A percentile compares a stretch with the other conserved stretches of the same genome.
These are phyloP conservation scores for Philhelius pedissequus DNA, from an alignment of 2,888 invertebrate species.

Conservation along the genomic window DNA sequence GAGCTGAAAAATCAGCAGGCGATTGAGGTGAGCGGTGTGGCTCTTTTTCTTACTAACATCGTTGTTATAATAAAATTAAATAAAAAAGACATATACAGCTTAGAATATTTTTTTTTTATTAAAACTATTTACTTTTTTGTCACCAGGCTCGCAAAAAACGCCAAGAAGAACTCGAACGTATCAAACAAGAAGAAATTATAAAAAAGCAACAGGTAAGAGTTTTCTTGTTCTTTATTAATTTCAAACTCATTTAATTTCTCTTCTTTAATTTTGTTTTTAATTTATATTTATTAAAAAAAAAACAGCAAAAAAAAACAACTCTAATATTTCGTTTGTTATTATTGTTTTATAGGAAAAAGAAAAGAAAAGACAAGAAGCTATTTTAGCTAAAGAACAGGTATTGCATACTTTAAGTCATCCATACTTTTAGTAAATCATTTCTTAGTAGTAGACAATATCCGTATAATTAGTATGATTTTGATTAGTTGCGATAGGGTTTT, in stretches of 20 bases:
- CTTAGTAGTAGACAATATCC: conserved; percentile 49
- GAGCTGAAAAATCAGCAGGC: conserved; percentile 91
- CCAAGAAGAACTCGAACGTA: conserved; percentile 91
- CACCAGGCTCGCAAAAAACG: conserved; percentile 90
- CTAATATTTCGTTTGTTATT: conserved; percentile 68
- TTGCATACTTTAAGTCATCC: conserved; percentile 72
- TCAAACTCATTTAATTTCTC: conserved; percentile 11
- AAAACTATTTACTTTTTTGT: not conserved
- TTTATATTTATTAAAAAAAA: not conserved
- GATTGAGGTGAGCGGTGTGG: conserved; percentile 85
- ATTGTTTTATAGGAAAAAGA: conserved; percentile 89
- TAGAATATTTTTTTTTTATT: not conserved
- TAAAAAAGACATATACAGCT: not conserved
- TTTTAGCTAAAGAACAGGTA: conserved; percentile 95
- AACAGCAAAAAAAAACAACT: conserved; percentile 30
- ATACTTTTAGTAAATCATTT: conserved; percentile 44
- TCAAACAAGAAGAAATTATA: conserved; percentile 90
- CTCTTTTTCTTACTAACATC: conserved; percentile 44
- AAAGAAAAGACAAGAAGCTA: conserved; percentile 92
- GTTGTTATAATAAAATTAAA: not conserved
- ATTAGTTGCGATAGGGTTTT: conserved; percentile 18
- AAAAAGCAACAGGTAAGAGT: conserved; percentile 89
- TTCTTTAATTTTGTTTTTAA: conserved; percentile 5
- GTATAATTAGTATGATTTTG: conserved; percentile 26
- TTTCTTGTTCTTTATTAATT: conserved; percentile 1